Evolutionary conservation across 2,888 invertebrate species (phyloP), one percentile per base, ranked within the genome.

Genomic region (Onthophagus sagittarius): DNA sequence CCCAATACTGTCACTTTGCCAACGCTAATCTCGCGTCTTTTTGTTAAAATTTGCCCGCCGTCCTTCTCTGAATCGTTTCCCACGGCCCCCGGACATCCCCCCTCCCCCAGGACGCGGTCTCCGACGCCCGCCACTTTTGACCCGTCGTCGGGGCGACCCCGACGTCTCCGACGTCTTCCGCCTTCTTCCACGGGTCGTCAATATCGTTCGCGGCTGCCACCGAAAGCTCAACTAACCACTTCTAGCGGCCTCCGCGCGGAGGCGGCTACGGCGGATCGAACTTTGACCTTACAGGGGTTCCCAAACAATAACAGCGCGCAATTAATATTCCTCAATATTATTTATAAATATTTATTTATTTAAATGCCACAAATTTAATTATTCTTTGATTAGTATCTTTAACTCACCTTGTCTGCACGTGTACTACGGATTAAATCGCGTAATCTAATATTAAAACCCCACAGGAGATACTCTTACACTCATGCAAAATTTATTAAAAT

Each of bases 1-100:
- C 81, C 83, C 85, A 84, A 84, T 84, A 79, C 84, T 81, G 79
- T 77, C 74, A 75, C 76, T 73, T 71, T 73, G 72, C 79, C 73
- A 77, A 78, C 75, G 76, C 76, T 76, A 75, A 78, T 77, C 74
- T 75, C 62, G 32, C 14, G 67, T 71, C 72, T 73, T 72, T 75
- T 75, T 65, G 71, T 69, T 63, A 76, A 76, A 72, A 75, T 77
- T 53, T 53, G 39, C 39, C 39, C 39, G 39, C 71, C 75, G 15
- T n/a, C 71, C 65, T 23, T 75, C 76, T 77, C 76, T 78, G 75
- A 75, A 71, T 39, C 15, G 64, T 67, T 64, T 15, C 65, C 11
- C 65, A 64, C 11, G 53, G 67, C 71, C 14, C 70, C 53, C n/a
- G 62, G 39, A 39, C 15, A 62, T 69, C 32, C 64, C n/a, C 67